Base-by-base conservation (phyloP, 2,113 vertebrate genomes). In the Menura novaehollandiae region DNA sequence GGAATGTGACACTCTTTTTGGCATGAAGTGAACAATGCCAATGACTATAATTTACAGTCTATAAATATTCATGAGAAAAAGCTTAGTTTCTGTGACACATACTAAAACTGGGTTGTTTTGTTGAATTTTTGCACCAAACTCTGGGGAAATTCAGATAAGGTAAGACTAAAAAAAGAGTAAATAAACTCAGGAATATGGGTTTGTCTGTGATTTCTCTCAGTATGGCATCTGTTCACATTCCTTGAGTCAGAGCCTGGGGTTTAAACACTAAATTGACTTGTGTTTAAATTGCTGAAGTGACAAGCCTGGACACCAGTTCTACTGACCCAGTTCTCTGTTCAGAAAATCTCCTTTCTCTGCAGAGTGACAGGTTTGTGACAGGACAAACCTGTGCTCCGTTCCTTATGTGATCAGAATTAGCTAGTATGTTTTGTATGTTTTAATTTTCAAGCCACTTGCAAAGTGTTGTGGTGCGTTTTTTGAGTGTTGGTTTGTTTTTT, bases 311-410 rank as follows among this genome's bases (percentile, higher is more conserved):
- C 49, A 91, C 43, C 75, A 83, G 78, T 76, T 76, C 90, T 58
- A 83, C 85, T 95, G 90, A 94, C 88, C 90, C 53, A 91, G n/a
- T 94, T 95, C 41, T 91, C 85, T 49, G 49, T 62, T 26, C 4
- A 3, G 84, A 71, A 67, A 41, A 72, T 56, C 39, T 82, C 24
- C 2, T 28, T 83, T 55, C 32, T 66, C 28, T 69, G 53, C 53
- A 76, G 78, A 88, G 44, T 3, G 6, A 37, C 49, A 3, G 7
- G 15, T 55, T 62, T 88, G 82, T 0, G 5, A 11, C 52, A 73
- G 78, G 24, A 56, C 47, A 44, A 75, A 52, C 41, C 77, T 63
- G 41, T 47, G 43, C 51, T 62, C 37, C 1, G 0, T 33, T 82
- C 88, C 35, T 68, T 37, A 26, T 0, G 1, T 85, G 85, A 60